These are phyloP conservation scores for Apocrypta bakeri DNA, from an alignment of 1,140 invertebrate genomes.

Conservation along the genomic window DNA sequence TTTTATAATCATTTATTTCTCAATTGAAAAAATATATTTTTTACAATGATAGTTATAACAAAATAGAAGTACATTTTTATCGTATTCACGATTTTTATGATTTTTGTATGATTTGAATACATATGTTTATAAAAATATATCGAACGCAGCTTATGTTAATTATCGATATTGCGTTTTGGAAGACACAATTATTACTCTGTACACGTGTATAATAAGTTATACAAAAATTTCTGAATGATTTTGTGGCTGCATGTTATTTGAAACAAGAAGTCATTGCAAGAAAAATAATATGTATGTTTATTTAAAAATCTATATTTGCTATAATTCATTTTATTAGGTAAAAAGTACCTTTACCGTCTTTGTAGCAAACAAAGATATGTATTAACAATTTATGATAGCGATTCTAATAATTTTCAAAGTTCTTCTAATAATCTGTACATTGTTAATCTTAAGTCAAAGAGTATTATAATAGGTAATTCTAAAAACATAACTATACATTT, in stretches of 20 bases:
- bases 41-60: conserved; percentile 37
- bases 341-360: background rate
- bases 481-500: conserved; percentile 35
- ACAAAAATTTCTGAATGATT: background rate
- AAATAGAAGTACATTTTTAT: conserved; percentile 42
- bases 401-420: conserved; percentile 27
- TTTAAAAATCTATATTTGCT: background rate
- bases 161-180: conserved; percentile 1
- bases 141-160: background rate
- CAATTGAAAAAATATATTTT: conserved; percentile 47
- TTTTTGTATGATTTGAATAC: background rate
- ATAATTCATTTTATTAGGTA: conserved; percentile 6
- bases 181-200: conserved; percentile 16
- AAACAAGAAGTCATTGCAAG: background rate
- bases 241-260: background rate
- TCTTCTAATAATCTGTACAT: conserved; percentile 39
- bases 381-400: background rate
- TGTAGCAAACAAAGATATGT: background rate
- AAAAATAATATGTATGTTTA: background rate
- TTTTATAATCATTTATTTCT: conserved; percentile 33
- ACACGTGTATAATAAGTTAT: conserved; percentile 32
- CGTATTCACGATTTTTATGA: conserved; percentile 5
- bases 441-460: conserved; percentile 35
- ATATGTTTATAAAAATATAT: conserved; percentile 24
- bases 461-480: conserved; percentile 27